Base-by-base conservation (phyloP, 2,113 vertebrate species). In the Mesocricetus auratus region DNA sequence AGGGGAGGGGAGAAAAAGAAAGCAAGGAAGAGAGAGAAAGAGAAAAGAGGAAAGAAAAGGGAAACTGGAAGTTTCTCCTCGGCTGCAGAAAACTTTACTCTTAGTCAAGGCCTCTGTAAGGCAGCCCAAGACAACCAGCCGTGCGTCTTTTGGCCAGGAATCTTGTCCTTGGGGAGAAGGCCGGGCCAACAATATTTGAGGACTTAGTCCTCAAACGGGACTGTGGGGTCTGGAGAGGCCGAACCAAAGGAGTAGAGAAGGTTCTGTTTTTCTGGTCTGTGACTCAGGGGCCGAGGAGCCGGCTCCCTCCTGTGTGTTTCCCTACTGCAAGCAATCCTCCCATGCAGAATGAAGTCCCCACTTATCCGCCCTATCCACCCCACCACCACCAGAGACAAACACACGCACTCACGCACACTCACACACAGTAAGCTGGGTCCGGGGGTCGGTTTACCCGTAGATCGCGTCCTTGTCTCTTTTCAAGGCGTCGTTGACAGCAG, bases 401-500 rank as follows among this genome's bases (percentile, higher is more conserved):
- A 95, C 89, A 89, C 95, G 68, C 89, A 58, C 90, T 60, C 91
- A 77, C 78, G 73, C 96, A 64, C 94, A 88, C 96, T 91, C 95
- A 86, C 94, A 97, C 90, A 87, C 93, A 79, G 92, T 47, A 78
- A 86, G 95, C 93, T 82, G 92, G 94, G 94, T 83, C 95, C 68
- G 56, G 88, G 93, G 75, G 82, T 85, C 87, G 93, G 88, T 96
- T 98, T 99, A 99, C 99, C 99, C 99, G 97, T 99, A 99, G 99
- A 99, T 99, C 97, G 99, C 99, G 98, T 99, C 99, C 99, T 99
- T 99, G 99, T 99, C 99, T 99, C 99, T 99, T 99, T 99, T 99
- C 99, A 99, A 98, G 98, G 99, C 99, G 98, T 99, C 99, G 99
- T 99, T 99, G 99, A 99, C 99, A 99, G 99, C 99, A 89, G 99